Base-by-base conservation (phyloP, 2,797 vertebrate genomes). In the Sylvia borin region DNA sequence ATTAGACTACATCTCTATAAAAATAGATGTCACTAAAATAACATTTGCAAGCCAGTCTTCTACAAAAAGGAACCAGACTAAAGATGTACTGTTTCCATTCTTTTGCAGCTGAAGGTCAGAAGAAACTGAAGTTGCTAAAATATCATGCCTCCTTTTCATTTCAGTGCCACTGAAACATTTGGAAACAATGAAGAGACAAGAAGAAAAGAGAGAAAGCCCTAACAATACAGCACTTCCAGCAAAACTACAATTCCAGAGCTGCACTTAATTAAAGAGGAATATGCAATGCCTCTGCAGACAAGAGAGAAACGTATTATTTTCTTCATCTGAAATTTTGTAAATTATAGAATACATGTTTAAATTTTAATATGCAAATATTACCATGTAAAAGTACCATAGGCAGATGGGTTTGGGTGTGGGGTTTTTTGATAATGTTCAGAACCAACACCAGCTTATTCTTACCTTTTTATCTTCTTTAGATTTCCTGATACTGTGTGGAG, bases 391-490 rank as follows among this genome's bases (percentile, higher is more conserved):
- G 40, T 55, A 86, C 34, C 40, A 54, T 0, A 54, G 11, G 32
- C n/a, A 73, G n/a, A 20, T 73, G 16, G 29, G 29, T 42, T 54
- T 62, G 22, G 16, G 27, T 38, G 18, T 12, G 3, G 11, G 15
- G 43, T 5, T 40, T 38, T 60, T 48, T 51, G 5, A 26, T 40
- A 16, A 34, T 70, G 78, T 58, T 66, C 92, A 65, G 32, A 81
- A 66, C 9, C 21, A 57, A 20, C 11, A 65, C 18, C 34, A 79
- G 57, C 42, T 71, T 21, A 71, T 26, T 80, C 98, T 78, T 97
- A 99, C 99, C 99, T 98, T 99, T 95, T 98, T 98, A 72, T 98
- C 98, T 18, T 99, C 98, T 95, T 98, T 98, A 47, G 96, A 96
- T 95, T 98, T 98, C 92, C 98, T 98, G 85, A 95, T 94, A 74